These are phyloP conservation scores for Melanaphis sacchari DNA, from an alignment of 1,140 invertebrate species.

Conservation along the genomic window DNA sequence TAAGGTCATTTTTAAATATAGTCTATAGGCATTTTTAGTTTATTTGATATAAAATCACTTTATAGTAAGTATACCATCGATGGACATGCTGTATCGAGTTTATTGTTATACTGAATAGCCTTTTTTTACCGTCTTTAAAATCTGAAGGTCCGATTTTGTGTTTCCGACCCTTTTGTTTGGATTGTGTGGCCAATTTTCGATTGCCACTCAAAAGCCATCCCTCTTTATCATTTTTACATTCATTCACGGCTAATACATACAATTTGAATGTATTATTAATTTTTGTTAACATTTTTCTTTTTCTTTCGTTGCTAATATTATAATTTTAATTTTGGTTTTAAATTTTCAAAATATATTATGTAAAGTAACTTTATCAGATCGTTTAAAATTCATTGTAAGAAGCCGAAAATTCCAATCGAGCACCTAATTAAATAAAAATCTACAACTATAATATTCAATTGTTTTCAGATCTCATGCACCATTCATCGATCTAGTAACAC, in stretches of 20 bases:
- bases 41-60: not conserved
- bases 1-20: not conserved
- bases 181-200: conserved; percentile 1
- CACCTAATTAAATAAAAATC: not conserved
- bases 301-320: not conserved
- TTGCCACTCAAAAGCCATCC: not conserved
- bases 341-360: not conserved
- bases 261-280: not conserved
- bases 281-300: too few relatives aligned
- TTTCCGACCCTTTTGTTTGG: conserved; percentile 9
- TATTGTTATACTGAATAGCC: not conserved
- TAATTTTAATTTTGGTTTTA: not conserved
- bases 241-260: not conserved
- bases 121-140: not conserved
- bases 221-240: not conserved
- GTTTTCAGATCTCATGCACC: not conserved
- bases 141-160: conserved; percentile 14
- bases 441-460: not conserved
- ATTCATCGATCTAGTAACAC: not conserved
- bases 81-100: not conserved
- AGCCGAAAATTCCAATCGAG: not conserved
- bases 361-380: not conserved
- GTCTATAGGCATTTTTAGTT: not conserved
- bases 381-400: not conserved
- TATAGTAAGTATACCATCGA: not conserved